Percentiles rank a stretch among this genome's conserved stretches.
These are phyloP conservation scores for Pterophyllum scalare DNA, from an alignment of 2,113 vertebrate species.

Conservation along the genomic window DNA sequence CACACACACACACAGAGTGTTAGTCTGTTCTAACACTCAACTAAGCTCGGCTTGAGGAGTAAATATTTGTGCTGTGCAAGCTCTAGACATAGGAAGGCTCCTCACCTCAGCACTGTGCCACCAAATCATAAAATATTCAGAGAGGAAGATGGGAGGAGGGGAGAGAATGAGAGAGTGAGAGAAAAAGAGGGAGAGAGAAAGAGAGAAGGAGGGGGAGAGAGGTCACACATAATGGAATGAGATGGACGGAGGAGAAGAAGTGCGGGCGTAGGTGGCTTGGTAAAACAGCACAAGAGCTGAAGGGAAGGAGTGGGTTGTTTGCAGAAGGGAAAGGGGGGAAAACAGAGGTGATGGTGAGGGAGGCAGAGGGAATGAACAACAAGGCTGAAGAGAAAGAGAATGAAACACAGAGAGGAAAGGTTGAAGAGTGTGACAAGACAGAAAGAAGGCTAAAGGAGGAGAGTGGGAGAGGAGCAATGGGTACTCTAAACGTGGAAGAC, in stretches of 20 bases:
- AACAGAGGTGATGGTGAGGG: slow-evolving; percentile 35
- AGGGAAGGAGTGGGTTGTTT: slow-evolving; percentile 47
- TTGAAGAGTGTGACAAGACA: slow-evolving; percentile 41
- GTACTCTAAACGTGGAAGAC: slow-evolving; percentile 41
- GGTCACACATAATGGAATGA: slow-evolving; percentile 58
- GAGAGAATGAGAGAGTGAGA: slow-evolving; percentile 44
- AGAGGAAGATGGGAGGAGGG: slow-evolving; percentile 43
- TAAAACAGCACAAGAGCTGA: slow-evolving; percentile 51
- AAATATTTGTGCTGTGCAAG: slow-evolving; percentile 95
- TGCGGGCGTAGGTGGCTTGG: slow-evolving; percentile 46
- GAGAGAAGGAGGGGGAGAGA: slow-evolving; percentile 42
- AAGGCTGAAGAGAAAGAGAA: slow-evolving; percentile 7
- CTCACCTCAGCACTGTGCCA: slow-evolving; percentile 79
- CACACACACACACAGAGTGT: slow-evolving; percentile 22
- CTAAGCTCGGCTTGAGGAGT: slow-evolving; percentile 81
- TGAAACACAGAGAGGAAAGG: slow-evolving; percentile 16
- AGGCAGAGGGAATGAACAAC: slow-evolving; percentile 34
- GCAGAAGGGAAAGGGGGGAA: slow-evolving; percentile 27
- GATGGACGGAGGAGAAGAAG: slow-evolving; percentile 51
- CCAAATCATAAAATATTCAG: slow-evolving; percentile 96
- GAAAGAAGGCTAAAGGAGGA: slow-evolving; percentile 16
- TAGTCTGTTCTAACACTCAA: slow-evolving; percentile 54
- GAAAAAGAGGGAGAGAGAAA: slow-evolving; percentile 6
- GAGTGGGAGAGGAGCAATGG: slow-evolving; percentile 15
- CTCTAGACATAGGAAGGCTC: slow-evolving; percentile 84